These are phyloP conservation scores for Casuarius casuarius DNA, from an alignment of 2,113 vertebrate genomes.

Conservation along the genomic window DNA sequence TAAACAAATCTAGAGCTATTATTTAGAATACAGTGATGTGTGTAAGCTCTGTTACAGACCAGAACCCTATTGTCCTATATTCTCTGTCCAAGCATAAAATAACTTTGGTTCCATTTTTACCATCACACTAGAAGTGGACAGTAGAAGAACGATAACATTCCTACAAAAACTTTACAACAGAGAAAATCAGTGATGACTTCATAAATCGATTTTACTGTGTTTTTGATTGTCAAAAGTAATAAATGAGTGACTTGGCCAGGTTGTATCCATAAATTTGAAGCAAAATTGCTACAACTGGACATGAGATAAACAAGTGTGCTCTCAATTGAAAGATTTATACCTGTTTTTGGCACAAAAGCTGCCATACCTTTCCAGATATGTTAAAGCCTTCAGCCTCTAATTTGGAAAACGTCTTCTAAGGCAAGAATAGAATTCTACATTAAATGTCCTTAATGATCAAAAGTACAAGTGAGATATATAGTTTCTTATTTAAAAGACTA, in stretches of 20 bases:
- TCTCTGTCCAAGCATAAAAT: background rate
- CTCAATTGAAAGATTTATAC: slow-evolving; percentile 6
- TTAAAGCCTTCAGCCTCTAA: background rate
- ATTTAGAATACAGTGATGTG: background rate
- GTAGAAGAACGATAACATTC: background rate
- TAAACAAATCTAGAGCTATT: background rate
- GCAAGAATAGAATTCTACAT: background rate
- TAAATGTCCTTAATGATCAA: background rate
- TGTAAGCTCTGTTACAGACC: background rate
- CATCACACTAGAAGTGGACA: background rate
- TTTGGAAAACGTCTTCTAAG: slow-evolving; percentile 15
- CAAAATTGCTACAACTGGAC: slow-evolving; percentile 4
- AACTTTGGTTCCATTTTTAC: background rate
- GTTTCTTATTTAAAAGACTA: slow-evolving; percentile 7
- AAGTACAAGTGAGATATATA: background rate
- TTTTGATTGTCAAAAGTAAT: slow-evolving; percentile 52
- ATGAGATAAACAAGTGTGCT: slow-evolving; percentile 21
- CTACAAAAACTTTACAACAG: background rate
- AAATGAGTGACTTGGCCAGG: slow-evolving; percentile 7
- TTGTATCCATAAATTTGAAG: slow-evolving; percentile 10
- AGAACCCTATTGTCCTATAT: background rate
- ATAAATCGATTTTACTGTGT: slow-evolving; percentile 28
- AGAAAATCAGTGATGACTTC: slow-evolving; percentile 6
- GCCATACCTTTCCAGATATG: background rate
- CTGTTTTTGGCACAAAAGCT: slow-evolving; percentile 7